Conservation (phyloP, 2,797 vertebrate species). For the Crenichthys baileyi region DNA sequence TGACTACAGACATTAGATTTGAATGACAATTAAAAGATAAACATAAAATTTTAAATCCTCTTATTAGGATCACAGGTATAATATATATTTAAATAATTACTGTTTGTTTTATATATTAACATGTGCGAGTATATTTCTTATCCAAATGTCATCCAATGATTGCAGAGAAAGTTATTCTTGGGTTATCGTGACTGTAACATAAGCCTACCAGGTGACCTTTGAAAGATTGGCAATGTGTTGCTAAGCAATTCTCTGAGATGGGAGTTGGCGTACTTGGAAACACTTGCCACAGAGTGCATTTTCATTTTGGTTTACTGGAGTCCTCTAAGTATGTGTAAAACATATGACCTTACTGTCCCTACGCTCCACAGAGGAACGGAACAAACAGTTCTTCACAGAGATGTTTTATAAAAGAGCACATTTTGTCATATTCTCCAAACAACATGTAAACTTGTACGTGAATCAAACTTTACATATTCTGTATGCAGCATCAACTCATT, state of each 20-base stretch:
- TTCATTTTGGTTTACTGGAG: constrained; percentile 45
- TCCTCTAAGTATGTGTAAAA: constrained; percentile 49
- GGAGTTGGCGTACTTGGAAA: constrained; percentile 27
- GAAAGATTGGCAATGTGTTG: constrained; percentile 48
- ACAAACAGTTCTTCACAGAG: constrained; percentile 14
- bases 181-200: constrained; percentile 26
- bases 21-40: not conserved
- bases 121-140: not conserved
- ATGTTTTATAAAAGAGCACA: constrained; percentile 28
- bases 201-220: constrained; percentile 33
- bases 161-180: not conserved
- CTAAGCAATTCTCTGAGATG: constrained; percentile 54
- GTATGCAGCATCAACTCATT: too few species aligned
- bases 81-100: not conserved
- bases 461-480: too few species aligned
- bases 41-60: not conserved
- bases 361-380: constrained; percentile 8
- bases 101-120: not conserved
- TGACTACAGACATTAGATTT: not conserved
- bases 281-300: constrained; percentile 45
- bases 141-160: not conserved
- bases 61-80: not conserved
- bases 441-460: too few species aligned
- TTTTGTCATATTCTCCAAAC: too few species aligned
- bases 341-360: constrained; percentile 30